These are phyloP conservation scores for Cynodonichthys magdalenae DNA, from an alignment of 2,797 vertebrate genomes.

Conservation along the genomic window DNA sequence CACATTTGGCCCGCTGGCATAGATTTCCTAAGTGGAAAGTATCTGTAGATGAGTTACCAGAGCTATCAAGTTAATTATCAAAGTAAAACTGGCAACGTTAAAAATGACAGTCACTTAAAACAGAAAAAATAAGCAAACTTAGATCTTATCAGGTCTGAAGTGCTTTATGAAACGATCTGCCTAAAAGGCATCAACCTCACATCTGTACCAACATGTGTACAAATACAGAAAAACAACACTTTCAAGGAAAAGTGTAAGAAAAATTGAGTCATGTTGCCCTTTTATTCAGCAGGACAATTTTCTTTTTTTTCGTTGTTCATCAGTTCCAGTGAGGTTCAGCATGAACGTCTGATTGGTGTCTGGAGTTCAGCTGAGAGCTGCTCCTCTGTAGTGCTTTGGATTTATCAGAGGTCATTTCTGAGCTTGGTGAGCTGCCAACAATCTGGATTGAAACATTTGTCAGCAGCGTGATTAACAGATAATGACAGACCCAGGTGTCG, in stretches of 20 bases:
- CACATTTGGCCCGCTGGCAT: too few species aligned
- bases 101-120: too few species aligned
- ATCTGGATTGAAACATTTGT: slow-evolving; percentile 72
- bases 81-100: too few species aligned
- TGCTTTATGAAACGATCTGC: too few species aligned
- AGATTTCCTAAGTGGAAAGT: too few species aligned
- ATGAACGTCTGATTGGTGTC: slow-evolving; percentile 30
- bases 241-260: background rate
- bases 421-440: slow-evolving; percentile 67
- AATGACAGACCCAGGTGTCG: slow-evolving; percentile 77
- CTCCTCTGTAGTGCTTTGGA: slow-evolving; percentile 42
- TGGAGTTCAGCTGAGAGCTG: slow-evolving; percentile 33
- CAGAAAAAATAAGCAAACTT: too few species aligned
- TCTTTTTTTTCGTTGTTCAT: slow-evolving; percentile 1
- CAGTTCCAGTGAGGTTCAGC: slow-evolving; percentile 17
- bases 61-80: too few species aligned
- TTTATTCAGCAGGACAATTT: background rate
- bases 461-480: slow-evolving; percentile 77
- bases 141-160: too few species aligned
- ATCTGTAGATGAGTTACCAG: too few species aligned
- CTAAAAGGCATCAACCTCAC: too few species aligned
- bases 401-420: slow-evolving; percentile 73
- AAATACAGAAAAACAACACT: too few species aligned
- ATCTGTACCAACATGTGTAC: too few species aligned
- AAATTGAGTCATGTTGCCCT: background rate